A percentile compares a stretch with the other conserved stretches of the same genome.
Evolutionary conservation across 2,113 vertebrate genomes (phyloP).

Genomic region (Serinus canaria): DNA sequence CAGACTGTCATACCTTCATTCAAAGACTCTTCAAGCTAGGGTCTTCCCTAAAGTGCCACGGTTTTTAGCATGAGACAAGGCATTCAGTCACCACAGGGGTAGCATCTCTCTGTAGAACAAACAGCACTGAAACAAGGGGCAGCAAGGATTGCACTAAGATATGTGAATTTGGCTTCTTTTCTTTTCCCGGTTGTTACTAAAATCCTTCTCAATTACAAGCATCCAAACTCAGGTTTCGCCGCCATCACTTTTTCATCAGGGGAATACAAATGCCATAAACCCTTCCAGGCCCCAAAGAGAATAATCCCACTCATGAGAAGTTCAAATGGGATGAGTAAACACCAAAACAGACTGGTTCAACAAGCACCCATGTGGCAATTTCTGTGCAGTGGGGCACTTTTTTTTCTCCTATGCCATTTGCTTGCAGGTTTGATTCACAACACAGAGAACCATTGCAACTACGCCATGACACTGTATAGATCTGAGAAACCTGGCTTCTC

Average conservation of each 20-base stretch:
- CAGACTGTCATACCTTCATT: not conserved
- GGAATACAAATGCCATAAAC: not conserved
- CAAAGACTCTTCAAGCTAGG: not conserved
- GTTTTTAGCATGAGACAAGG: not conserved
- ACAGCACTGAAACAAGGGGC: not conserved
- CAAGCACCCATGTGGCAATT: constrained; percentile 6
- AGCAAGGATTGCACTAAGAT: not conserved
- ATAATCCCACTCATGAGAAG: not conserved
- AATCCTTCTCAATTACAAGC: not conserved
- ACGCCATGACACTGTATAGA: not conserved
- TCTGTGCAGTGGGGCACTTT: not conserved
- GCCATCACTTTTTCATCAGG: not conserved
- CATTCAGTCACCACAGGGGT: not conserved
- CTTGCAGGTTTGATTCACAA: not conserved
- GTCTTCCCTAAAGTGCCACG: not conserved
- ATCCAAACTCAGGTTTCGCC: not conserved
- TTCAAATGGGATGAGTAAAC: not conserved
- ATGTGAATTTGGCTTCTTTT: not conserved
- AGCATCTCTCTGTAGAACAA: not conserved
- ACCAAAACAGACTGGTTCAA: not conserved
- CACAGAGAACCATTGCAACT: not conserved
- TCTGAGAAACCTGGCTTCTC: not conserved
- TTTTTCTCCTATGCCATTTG: not conserved
- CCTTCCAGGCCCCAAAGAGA: not conserved
- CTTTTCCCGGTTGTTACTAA: not conserved